A percentile compares a stretch with the other conserved stretches of the same genome.
Evolutionary conservation across 2,113 vertebrate species (phyloP).

Genomic region (Synchiropus splendidus): DNA sequence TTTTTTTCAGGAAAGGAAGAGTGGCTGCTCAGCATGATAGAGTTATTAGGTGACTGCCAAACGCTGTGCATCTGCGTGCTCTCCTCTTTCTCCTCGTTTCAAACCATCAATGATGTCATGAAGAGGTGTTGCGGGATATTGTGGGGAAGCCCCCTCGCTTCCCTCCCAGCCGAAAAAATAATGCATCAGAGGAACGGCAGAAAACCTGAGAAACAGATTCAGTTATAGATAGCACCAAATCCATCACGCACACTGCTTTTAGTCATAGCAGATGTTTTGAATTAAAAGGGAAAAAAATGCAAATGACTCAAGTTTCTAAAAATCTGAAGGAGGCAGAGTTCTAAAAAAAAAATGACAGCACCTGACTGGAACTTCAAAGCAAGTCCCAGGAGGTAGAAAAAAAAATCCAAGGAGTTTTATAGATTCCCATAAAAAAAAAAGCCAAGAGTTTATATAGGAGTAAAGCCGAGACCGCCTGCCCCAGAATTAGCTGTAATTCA

Average conservation of each 20-base stretch:
- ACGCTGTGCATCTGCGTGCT: slow-evolving; percentile 58
- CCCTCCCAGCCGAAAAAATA: slow-evolving; percentile 43
- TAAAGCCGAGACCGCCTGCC: slow-evolving; percentile 57
- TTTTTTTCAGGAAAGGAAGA: slow-evolving; percentile 69
- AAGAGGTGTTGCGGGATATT: slow-evolving; percentile 68
- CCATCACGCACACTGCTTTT: slow-evolving; percentile 51
- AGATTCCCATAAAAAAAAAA: slow-evolving; percentile 66
- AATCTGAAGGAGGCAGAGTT: slow-evolving; percentile 47
- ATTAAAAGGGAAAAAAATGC: slow-evolving; percentile 33
- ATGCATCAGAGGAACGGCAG: slow-evolving; percentile 48
- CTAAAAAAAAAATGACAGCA: slow-evolving; percentile 49
- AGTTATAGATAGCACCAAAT: slow-evolving; percentile 63
- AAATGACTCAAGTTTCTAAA: slow-evolving; percentile 52
- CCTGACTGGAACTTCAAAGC: slow-evolving; percentile 69
- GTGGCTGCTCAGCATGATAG: slow-evolving; percentile 66
- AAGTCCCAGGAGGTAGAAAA: slow-evolving; percentile 41
- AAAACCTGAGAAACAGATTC: slow-evolving; percentile 51
- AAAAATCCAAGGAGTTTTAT: slow-evolving; percentile 63
- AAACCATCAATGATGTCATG: slow-evolving; percentile 69
- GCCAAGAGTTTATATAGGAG: slow-evolving; percentile 62
- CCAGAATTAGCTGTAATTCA: slow-evolving; percentile 57
- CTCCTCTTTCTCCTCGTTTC: slow-evolving; percentile 60
- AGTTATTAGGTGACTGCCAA: slow-evolving; percentile 76
- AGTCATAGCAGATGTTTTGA: slow-evolving; percentile 57
- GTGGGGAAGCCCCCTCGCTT: slow-evolving; percentile 30